A percentile compares a stretch with the other conserved stretches of the same genome.
Conservation (phyloP, 2,113 vertebrate genomes). For the Microtus ochrogaster region DNA sequence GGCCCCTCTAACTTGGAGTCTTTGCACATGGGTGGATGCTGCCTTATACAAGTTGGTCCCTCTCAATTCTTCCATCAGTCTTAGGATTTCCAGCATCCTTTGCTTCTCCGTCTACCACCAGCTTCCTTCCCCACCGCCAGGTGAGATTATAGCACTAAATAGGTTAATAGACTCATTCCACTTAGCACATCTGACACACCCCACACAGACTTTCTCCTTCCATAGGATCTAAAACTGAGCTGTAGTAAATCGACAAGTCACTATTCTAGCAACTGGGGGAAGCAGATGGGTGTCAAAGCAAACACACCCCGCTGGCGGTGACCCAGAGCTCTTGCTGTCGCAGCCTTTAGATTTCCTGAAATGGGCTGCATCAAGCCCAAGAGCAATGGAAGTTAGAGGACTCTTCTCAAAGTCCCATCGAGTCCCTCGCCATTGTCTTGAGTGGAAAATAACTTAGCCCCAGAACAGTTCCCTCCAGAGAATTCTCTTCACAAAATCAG, state of each 20-base stretch:
- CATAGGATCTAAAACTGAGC: not conserved
- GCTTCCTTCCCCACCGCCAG: not conserved
- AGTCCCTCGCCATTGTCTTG: not conserved
- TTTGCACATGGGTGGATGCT: not conserved
- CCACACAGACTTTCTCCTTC: not conserved
- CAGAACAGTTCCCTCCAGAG: not conserved
- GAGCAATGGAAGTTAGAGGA: not conserved
- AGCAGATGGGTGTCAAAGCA: not conserved
- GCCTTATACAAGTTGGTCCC: not conserved
- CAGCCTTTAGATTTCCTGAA: not conserved
- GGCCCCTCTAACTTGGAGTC: not conserved
- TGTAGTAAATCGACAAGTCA: not conserved
- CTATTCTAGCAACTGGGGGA: not conserved
- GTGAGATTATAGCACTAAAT: not conserved
- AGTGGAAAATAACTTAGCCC: constrained; percentile 15
- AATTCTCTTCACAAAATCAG: not conserved
- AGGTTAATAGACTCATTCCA: not conserved
- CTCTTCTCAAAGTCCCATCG: not conserved
- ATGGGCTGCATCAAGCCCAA: not conserved
- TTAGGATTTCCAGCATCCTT: not conserved
- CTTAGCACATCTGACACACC: not conserved
- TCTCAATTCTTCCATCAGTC: constrained; percentile 8
- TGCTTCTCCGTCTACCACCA: not conserved
- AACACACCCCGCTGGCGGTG: not conserved
- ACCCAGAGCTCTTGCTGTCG: not conserved